Conservation (phyloP, 2,797 vertebrate genomes). For the Spinus olivaceus region DNA sequence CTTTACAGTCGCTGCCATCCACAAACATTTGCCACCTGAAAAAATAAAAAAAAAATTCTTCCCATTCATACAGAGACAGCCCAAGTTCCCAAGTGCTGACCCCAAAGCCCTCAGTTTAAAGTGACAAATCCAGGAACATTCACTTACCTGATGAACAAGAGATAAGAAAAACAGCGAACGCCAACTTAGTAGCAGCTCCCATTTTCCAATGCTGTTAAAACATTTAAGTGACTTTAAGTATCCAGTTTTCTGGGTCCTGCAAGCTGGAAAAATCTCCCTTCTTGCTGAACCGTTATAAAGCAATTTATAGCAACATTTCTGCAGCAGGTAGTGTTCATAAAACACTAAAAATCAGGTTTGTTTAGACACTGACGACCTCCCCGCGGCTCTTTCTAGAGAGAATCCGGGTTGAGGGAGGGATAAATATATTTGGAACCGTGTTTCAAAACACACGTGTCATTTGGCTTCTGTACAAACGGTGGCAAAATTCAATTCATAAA, state of each 20-base stretch:
- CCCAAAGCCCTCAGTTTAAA: neutral
- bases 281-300: slow-evolving; percentile 70
- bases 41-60: neutral
- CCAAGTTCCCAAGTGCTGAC: neutral
- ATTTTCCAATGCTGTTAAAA: slow-evolving; percentile 82
- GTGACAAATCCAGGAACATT: neutral
- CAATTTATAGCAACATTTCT: slow-evolving; percentile 55
- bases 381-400: neutral
- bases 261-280: slow-evolving; percentile 68
- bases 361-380: neutral
- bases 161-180: slow-evolving; percentile 96
- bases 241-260: slow-evolving; percentile 72
- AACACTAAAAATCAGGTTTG: slow-evolving; percentile 47
- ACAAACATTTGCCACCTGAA: neutral
- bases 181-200: slow-evolving; percentile 97
- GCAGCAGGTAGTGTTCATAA: slow-evolving; percentile 20
- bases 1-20: neutral
- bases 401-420: slow-evolving; percentile 15
- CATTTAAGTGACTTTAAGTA: slow-evolving; percentile 63
- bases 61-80: neutral
- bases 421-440: slow-evolving; percentile 56
- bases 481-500: slow-evolving; percentile 59
- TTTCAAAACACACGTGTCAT: slow-evolving; percentile 65
- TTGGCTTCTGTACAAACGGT: slow-evolving; percentile 67
- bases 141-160: slow-evolving; percentile 97